These are phyloP conservation scores for Parapristionchus giblindavisi DNA, from an alignment of 2,888 invertebrate genomes.

Conservation along the genomic window DNA sequence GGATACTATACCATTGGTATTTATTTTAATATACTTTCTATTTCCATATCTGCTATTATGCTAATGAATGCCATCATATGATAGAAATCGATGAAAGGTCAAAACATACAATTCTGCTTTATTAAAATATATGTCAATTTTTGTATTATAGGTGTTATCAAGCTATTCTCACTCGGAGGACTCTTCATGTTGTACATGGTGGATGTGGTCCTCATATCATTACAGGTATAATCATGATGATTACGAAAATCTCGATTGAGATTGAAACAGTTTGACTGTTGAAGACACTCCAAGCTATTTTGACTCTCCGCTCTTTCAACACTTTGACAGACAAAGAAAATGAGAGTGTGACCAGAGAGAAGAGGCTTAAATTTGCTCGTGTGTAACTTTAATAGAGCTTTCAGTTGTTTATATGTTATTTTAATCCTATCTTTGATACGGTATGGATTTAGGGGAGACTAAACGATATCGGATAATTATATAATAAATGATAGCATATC, in stretches of 20 bases:
- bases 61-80: neutral
- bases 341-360: no score
- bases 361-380: no score
- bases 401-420: no score
- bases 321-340: neutral
- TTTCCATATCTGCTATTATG: neutral
- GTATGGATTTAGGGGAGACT: no score
- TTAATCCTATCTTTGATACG: no score
- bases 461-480: no score
- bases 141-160: slow-evolving; percentile 83
- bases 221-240: slow-evolving; percentile 77
- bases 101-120: neutral
- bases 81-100: neutral
- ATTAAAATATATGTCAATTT: slow-evolving; percentile 33
- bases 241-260: neutral
- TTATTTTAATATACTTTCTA: neutral
- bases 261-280: no score
- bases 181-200: slow-evolving; percentile 88
- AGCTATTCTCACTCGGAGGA: slow-evolving; percentile 93
- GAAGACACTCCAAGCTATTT: no score
- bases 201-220: slow-evolving; percentile 93
- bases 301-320: no score
- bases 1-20: slow-evolving; percentile 91
- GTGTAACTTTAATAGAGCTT: no score
- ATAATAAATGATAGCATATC: no score